Evolutionary conservation across 1,140 invertebrate species (phyloP), one percentile per base, ranked within the genome.

Genomic region (Nephila pilipes): DNA sequence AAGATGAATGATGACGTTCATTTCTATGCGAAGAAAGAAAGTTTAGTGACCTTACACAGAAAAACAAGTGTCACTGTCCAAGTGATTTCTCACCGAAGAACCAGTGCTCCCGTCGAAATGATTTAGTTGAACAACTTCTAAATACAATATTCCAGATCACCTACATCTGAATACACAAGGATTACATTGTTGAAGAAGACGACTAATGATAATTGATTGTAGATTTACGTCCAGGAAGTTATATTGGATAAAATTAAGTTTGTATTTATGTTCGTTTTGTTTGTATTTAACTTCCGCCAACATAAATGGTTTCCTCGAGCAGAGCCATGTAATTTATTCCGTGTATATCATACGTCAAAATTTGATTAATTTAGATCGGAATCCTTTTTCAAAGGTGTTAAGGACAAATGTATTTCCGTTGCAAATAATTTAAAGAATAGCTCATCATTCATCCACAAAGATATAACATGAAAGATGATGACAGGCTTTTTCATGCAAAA

Each of bases 401-500:
- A 65, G 63, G 63, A 12, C 63, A 25, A 29, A 2, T 25, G 2
- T 25, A 65, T 65, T 25, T 25, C 25, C 6, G 14, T n/a, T 6
- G 46, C 63, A n/a, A 12, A n/a, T 10, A 29, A n/a, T 65, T 65
- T 2, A 29, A 65, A 65, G 22, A 65, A 65, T 65, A 29, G 63
- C 63, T 25, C 25, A 65, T 65, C 63, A 65, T 14, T 65, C 63
- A n/a, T 65, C 63, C n/a, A 25, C 63, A 65, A 65, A 65, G 63
- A n/a, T 46, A 6, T 46, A 10, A 10, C 6, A 10, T 46, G 38
- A 46, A 46, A 46, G 5, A 46, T 46, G 4, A 46, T 46, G 38
- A 0, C 38, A 46, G 8, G 12, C 12, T 46, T 46, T 46, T 46
- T 46, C 6, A 10, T 0, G 46, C 46, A 46, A n/a, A n/a, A n/a